Evolutionary conservation across 92 coral and sea anemone genomes (phyloP).

Genomic region (Diadumene lineata): DNA sequence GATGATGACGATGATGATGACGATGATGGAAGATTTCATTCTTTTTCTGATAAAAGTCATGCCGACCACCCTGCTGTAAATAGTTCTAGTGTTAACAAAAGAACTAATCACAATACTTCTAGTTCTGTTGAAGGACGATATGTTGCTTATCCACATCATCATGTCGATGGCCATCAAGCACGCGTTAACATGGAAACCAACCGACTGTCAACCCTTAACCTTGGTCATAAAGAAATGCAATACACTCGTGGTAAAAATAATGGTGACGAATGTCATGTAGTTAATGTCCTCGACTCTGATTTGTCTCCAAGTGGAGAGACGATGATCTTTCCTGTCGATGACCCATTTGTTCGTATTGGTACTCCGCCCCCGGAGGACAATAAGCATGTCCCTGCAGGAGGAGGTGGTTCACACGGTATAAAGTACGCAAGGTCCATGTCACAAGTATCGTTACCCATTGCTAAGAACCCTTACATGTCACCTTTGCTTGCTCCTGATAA

Average conservation of each 20-base stretch:
- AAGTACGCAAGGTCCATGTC: conserved; percentile 67
- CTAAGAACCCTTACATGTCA: conserved; percentile 92
- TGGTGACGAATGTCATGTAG: conserved; percentile 64
- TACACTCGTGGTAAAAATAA: no score
- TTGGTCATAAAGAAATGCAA: no score
- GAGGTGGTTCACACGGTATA: background rate
- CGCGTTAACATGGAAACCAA: no score
- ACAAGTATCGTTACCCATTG: conserved; percentile 68
- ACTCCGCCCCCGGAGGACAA: conserved; percentile 40
- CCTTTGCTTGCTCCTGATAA: conserved; percentile 88
- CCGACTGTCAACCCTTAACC: no score
- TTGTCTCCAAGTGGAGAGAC: conserved; percentile 57
- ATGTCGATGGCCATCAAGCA: no score
- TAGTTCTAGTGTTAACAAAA: no score
- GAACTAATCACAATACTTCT: no score
- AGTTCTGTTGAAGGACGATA: no score
- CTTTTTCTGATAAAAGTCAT: conserved; percentile 9
- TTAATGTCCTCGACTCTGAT: conserved; percentile 52
- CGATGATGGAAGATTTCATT: conserved; percentile 5
- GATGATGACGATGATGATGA: background rate
- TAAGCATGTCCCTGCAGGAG: conserved; percentile 25
- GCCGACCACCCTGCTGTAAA: no score
- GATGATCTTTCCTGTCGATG: conserved; percentile 44
- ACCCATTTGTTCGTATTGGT: conserved; percentile 26
- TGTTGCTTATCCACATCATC: no score